Base-by-base conservation (phyloP, 1,140 invertebrate genomes). In the Frieseomelitta varia region DNA sequence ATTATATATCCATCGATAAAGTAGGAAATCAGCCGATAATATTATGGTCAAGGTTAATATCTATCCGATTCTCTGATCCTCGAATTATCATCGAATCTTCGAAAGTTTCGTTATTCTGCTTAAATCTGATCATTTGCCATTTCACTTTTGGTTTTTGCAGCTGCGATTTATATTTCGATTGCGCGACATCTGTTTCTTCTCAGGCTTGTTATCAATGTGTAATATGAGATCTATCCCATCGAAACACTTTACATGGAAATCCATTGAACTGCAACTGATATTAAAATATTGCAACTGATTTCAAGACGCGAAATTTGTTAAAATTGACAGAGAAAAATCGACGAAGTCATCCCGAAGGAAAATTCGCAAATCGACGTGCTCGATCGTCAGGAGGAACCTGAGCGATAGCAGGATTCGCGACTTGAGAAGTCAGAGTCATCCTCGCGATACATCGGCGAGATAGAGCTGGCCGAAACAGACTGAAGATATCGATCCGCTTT, bases 401-500 rank as follows among this genome's bases (percentile, higher is more conserved):
- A n/a, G 15, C 30, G 34, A n/a, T 21, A 17, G 24, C 53, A 47
- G 24, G 34, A 51, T 61, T 72, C 78, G 39, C 76, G 14, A 47
- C 39, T 47, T 61, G 39, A 51, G 10, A 21, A 79, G 24, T 11
- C 34, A 21, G 61, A 39, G 17, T 27, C n/a, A 15, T 51, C 19
- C 1, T 72, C 15, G 12, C 21, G 72, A 74, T 74, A 21, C 72
- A 19, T 39, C 30, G 58, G 14, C 61, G 15, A 47, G 58, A 75
- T 65, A 74, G 74, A 63, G 47, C 39, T 73, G 34, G 58, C 39
- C 15, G 24, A n/a, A 39, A 34, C 8, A 55, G 73, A 76, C 51
- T 65, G 47, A 30, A 55, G 85, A 87, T 82, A 86, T 53, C 63
- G 68, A 87, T 68, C 85, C 58, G 58, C 34, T 88, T 88, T 88